Evolutionary conservation across 2,888 invertebrate genomes (phyloP).

Genomic region (Cryptocephalus primarius): DNA sequence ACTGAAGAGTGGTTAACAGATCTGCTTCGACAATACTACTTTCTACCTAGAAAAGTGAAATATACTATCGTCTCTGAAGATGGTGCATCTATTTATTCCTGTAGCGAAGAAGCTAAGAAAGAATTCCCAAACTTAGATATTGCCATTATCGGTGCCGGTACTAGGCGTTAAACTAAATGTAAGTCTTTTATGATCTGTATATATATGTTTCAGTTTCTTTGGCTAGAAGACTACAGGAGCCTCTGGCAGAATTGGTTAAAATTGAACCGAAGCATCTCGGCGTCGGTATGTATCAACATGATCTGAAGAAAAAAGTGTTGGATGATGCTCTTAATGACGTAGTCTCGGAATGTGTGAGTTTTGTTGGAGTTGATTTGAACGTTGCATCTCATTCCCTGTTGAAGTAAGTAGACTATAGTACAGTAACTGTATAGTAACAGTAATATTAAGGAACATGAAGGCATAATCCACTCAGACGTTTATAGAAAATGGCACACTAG

Average conservation of each 20-base stretch:
- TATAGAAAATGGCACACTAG: too few species aligned
- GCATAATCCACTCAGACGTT: too few species aligned
- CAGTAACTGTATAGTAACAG: too few species aligned
- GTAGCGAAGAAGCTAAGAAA: slow-evolving; percentile 70
- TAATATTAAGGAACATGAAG: too few species aligned
- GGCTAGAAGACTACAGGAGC: slow-evolving; percentile 81
- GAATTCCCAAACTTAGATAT: slow-evolving; percentile 80
- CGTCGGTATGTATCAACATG: slow-evolving; percentile 94
- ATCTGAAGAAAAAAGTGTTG: slow-evolving; percentile 68
- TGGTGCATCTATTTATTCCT: slow-evolving; percentile 88
- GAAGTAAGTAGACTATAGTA: slow-evolving; percentile 40
- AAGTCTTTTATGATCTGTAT: neutral
- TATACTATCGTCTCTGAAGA: slow-evolving; percentile 81
- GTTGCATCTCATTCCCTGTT: slow-evolving; percentile 73
- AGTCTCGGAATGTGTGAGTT: slow-evolving; percentile 84
- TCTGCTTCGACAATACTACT: slow-evolving; percentile 44
- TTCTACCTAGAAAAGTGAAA: slow-evolving; percentile 49
- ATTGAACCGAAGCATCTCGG: slow-evolving; percentile 88
- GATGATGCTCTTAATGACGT: slow-evolving; percentile 64
- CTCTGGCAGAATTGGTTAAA: slow-evolving; percentile 84
- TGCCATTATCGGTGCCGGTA: slow-evolving; percentile 68
- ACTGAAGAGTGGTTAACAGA: slow-evolving; percentile 65
- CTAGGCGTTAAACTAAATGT: neutral
- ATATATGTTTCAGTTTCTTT: slow-evolving; percentile 52
- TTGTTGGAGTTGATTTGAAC: slow-evolving; percentile 87